Percentiles rank a stretch among this genome's conserved stretches.
phyloP scores from a whole-genome alignment of 2,113 vertebrate genomes.

The Herpailurus yagouaroundi region DNA sequence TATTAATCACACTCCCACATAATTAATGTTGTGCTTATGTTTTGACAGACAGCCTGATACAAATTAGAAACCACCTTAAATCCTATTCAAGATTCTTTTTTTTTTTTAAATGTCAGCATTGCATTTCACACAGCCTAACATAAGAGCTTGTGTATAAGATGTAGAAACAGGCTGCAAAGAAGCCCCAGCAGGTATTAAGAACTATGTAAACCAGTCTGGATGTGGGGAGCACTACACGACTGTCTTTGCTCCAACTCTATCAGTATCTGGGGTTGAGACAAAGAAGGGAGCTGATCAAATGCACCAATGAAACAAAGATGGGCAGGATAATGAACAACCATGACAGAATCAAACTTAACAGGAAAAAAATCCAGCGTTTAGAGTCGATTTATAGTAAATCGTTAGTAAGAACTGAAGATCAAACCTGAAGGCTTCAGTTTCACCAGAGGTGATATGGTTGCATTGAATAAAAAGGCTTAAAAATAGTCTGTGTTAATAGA shows the following conservation, averaged over 20 bases:
- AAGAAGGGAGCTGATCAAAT: not conserved
- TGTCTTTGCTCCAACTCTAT: not conserved
- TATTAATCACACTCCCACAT: slow-evolving; percentile 12
- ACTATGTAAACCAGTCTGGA: not conserved
- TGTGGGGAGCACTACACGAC: not conserved
- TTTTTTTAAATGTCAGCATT: not conserved
- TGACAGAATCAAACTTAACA: not conserved
- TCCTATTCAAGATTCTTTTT: not conserved
- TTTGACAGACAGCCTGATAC: slow-evolving; percentile 52
- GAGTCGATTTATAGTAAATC: not conserved
- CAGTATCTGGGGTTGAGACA: not conserved
- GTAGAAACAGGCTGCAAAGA: not conserved
- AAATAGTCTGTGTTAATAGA: not conserved
- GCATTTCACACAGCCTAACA: not conserved
- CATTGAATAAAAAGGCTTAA: not conserved
- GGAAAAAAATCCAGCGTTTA: not conserved
- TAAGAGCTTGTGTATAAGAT: not conserved
- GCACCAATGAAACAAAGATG: not conserved
- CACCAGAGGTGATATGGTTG: not conserved
- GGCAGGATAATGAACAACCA: not conserved
- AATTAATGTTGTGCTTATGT: slow-evolving; percentile 49
- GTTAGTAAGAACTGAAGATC: not conserved
- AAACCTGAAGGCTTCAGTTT: not conserved
- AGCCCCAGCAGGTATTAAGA: not conserved
- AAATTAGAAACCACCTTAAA: slow-evolving; percentile 35